Conservation (phyloP, 2,888 invertebrate genomes). For the Tipula confusa region DNA sequence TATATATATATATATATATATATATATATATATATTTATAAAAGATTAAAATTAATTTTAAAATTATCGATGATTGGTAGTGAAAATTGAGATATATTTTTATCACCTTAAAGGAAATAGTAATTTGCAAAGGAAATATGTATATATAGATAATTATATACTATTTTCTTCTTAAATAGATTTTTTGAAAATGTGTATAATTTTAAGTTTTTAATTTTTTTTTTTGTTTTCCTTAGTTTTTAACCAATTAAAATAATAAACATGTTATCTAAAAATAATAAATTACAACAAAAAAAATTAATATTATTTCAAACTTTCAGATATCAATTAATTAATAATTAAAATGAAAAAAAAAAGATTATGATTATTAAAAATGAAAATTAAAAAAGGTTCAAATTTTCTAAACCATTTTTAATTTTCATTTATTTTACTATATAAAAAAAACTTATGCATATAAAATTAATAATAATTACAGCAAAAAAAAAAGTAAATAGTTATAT, state of each 20-base stretch:
- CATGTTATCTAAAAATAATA: background rate
- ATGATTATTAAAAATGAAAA: background rate
- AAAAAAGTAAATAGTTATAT: background rate
- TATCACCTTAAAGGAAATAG: background rate
- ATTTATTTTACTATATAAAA: background rate
- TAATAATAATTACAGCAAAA: slow-evolving; percentile 20
- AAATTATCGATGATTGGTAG: background rate
- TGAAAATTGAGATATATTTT: background rate
- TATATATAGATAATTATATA: no score
- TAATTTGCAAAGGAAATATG: no score
- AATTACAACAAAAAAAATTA: background rate
- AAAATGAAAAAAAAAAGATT: background rate
- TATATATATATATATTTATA: background rate
- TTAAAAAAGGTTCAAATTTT: background rate
- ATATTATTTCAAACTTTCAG: slow-evolving; percentile 6
- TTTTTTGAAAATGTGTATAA: background rate
- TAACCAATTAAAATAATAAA: background rate
- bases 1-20: no score
- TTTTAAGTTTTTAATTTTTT: background rate
- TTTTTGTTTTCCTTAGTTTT: background rate
- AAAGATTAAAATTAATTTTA: background rate
- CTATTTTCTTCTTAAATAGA: background rate
- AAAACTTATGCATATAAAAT: background rate
- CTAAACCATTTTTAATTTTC: background rate
- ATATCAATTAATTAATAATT: background rate